These are phyloP conservation scores for Rhinella marina DNA, from an alignment of 2,797 vertebrate species.

Conservation along the genomic window DNA sequence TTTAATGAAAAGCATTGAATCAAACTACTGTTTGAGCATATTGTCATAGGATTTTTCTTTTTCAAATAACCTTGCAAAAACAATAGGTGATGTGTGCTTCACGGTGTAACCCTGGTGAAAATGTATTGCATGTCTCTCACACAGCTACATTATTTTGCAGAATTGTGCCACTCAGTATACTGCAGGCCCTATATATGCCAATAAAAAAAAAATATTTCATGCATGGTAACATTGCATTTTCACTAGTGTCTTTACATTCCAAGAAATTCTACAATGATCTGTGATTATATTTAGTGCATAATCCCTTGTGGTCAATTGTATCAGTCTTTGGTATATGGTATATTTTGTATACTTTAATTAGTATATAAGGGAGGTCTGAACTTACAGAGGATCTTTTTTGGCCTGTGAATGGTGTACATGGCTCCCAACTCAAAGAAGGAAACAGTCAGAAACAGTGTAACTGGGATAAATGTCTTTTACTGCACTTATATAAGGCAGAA, in stretches of 20 bases:
- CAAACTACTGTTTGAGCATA: background rate
- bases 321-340: too few species aligned
- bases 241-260: background rate
- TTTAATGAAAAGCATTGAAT: slow-evolving; percentile 48
- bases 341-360: too few species aligned
- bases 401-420: too few species aligned
- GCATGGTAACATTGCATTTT: background rate
- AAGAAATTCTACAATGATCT: background rate
- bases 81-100: background rate
- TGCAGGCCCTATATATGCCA: background rate
- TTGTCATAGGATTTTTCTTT: background rate
- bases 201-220: background rate
- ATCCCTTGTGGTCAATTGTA: too few species aligned
- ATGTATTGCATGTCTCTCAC: background rate
- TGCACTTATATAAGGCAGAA: too few species aligned
- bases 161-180: background rate
- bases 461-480: too few species aligned
- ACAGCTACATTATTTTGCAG: background rate
- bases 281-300: too few species aligned
- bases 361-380: too few species aligned
- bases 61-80: slow-evolving; percentile 5
- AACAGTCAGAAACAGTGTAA: too few species aligned
- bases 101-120: background rate
- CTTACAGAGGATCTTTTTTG: too few species aligned
- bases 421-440: too few species aligned